Evolutionary conservation across 2,888 invertebrate genomes (phyloP).

Genomic region (Agonopterix subpropinquella): DNA sequence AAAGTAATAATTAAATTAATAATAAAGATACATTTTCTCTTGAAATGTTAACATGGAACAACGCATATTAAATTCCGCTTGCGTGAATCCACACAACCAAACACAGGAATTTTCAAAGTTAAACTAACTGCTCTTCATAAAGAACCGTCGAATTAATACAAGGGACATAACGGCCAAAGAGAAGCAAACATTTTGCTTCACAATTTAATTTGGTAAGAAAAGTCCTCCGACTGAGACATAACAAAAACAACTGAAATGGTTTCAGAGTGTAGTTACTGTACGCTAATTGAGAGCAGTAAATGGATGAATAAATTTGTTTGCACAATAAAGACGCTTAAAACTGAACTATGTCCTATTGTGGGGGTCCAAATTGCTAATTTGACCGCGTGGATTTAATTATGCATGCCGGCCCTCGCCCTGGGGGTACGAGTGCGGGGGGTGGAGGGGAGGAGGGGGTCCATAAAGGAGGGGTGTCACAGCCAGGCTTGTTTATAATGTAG

Average conservation of each 20-base stretch:
- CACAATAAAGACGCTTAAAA: constrained; percentile 64
- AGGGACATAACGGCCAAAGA: constrained; percentile 4
- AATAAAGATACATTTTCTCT: too few species aligned
- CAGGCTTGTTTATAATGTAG: constrained; percentile 72
- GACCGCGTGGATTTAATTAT: constrained; percentile 74
- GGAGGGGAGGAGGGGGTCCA: constrained; percentile 45
- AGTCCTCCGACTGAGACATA: constrained; percentile 30
- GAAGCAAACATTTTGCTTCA: constrained; percentile 5
- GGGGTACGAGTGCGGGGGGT: background rate
- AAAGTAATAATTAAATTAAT: too few species aligned
- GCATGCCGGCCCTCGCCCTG: constrained; percentile 53
- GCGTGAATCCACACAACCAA: too few species aligned
- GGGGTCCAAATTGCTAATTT: constrained; percentile 70
- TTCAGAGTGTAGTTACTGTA: constrained; percentile 33
- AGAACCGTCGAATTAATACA: background rate
- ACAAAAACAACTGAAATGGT: constrained; percentile 39
- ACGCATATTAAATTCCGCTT: too few species aligned
- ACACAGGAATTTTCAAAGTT: constrained; percentile 1
- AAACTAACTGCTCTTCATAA: constrained; percentile 1
- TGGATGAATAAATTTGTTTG: constrained; percentile 66
- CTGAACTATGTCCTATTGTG: constrained; percentile 68
- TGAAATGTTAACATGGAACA: too few species aligned
- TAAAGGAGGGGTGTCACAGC: constrained; percentile 66
- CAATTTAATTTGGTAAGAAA: constrained; percentile 23
- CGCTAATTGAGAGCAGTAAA: constrained; percentile 56